These are phyloP conservation scores for Aselliscus stoliczkanus DNA, from an alignment of 2,797 vertebrate genomes.

Conservation along the genomic window DNA sequence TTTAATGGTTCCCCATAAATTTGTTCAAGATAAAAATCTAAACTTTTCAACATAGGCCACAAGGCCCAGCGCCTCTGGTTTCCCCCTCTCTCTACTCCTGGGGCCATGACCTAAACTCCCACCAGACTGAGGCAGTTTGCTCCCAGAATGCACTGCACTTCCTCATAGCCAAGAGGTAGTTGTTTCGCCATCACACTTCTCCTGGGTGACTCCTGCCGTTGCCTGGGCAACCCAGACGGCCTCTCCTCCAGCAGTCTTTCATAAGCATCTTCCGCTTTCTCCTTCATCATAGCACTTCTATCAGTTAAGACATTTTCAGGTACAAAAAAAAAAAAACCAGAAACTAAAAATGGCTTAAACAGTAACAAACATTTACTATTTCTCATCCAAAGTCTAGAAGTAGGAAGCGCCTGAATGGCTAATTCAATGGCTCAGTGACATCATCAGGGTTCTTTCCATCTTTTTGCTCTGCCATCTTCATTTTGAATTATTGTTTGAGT, in stretches of 20 bases:
- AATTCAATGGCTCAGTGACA: neutral
- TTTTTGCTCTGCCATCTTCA: neutral
- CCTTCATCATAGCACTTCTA: neutral
- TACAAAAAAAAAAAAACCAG: neutral
- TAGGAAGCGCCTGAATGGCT: neutral
- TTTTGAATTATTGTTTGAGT: neutral
- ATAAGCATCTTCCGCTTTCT: neutral
- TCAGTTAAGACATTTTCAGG: neutral
- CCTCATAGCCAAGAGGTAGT: neutral
- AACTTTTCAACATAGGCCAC: neutral
- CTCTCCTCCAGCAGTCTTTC: neutral
- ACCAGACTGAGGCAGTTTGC: neutral
- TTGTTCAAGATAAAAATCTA: neutral
- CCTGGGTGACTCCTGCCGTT: neutral
- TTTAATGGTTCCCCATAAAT: neutral
- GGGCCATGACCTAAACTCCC: neutral
- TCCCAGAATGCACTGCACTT: neutral
- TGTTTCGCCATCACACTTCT: neutral
- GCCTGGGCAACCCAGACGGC: neutral
- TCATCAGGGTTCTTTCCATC: neutral
- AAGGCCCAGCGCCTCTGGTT: neutral
- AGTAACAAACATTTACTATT: neutral
- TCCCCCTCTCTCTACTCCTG: neutral
- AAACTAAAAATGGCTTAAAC: neutral
- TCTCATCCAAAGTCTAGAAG: neutral